Base-by-base conservation (phyloP, 92 coral and sea anemone species). In the Bergia puertoricense region DNA sequence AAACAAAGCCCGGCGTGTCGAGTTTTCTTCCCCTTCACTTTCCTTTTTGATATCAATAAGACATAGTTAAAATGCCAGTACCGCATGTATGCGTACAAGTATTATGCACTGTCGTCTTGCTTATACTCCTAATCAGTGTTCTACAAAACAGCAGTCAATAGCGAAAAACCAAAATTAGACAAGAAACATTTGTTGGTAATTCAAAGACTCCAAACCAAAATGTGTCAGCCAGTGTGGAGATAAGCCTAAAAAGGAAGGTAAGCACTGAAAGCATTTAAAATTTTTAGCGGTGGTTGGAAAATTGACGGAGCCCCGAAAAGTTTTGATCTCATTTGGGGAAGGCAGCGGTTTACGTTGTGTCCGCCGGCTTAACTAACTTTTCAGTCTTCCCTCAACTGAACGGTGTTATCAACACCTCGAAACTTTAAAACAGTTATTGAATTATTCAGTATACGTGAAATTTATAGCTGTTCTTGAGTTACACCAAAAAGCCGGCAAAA, bases 21-120 rank as follows among this genome's bases (percentile, higher is more conserved):
- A 14, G 4, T 71, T 84, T 56, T 56, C 56, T 84, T 84, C 86
- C 86, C 51, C 18, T 77, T 45, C 8, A 0, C 82, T 23, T 78
- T 78, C 85, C 85, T 80, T 48, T 39, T 80, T 80, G 72, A 56
- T 80, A 80, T 57, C 85, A 80, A 14, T 48, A 80, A 57, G 62
- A 43, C 45, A 80, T 80, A 80, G 73, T 80, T 80, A 80, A 80
- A 57, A 80, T 80, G 68, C 85, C 85, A 30, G 39, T 56, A 54
- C 30, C 30, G 30, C 59, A 36, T 10, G 42, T 23, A 59, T 54
- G 14, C 10, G 10, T 57, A 13, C 40, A 10, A 56, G 50, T 54
- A 10, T 41, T 8, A 36, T 73, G 77, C 36, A 36, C 40, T 39
- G 77, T 37, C 20, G 15, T 38, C 77, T 73, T 73, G 77, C 38